Conservation (phyloP, 23 tunicate species). For the Halocynthia aurantium region DNA sequence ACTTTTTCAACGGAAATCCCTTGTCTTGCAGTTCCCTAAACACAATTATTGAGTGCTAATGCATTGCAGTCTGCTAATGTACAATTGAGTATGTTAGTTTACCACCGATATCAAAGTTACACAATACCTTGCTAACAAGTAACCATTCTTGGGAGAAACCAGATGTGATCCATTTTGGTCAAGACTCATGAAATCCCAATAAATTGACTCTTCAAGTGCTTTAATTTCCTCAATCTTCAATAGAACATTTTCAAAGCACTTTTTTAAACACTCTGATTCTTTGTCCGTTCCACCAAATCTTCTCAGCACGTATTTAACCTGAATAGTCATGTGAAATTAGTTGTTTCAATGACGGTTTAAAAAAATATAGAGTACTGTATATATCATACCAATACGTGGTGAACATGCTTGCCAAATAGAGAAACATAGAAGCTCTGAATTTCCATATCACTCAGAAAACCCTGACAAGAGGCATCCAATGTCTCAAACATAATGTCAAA, state of each 20-base stretch:
- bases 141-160: slow-evolving; percentile 36
- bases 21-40: slow-evolving; percentile 27
- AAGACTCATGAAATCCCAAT: slow-evolving; percentile 74
- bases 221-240: slow-evolving; percentile 46
- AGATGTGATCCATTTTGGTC: slow-evolving; percentile 34
- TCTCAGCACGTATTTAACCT: slow-evolving; percentile 47
- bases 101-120: background rate
- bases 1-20: slow-evolving; percentile 34
- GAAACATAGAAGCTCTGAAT: slow-evolving; percentile 40
- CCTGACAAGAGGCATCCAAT: slow-evolving; percentile 35
- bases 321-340: background rate
- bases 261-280: slow-evolving; percentile 17
- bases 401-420: slow-evolving; percentile 34
- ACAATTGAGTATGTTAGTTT: background rate
- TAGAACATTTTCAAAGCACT: slow-evolving; percentile 56
- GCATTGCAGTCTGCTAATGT: no score
- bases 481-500: slow-evolving; percentile 54
- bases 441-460: slow-evolving; percentile 43
- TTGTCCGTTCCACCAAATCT: slow-evolving; percentile 3
- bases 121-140: slow-evolving; percentile 57
- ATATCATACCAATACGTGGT: slow-evolving; percentile 30
- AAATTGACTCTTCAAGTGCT: slow-evolving; percentile 28
- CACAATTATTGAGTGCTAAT: no score
- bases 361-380: background rate
- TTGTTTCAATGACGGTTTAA: background rate